Evolutionary conservation across 2,888 invertebrate species (phyloP).

Genomic region (Leptogaster cylindrica): DNA sequence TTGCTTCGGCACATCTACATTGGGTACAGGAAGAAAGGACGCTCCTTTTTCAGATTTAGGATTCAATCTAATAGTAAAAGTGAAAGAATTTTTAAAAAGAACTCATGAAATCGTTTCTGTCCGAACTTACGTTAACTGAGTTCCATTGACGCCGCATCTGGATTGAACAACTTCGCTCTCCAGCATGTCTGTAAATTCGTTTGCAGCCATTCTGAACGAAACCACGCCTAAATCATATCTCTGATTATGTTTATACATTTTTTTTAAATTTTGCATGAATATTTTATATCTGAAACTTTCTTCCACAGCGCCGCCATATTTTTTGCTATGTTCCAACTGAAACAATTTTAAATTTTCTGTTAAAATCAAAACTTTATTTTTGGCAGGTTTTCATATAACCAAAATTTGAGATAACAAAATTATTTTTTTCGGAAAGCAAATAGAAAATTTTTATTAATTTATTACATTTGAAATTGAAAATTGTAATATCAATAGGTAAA

Average conservation of each 20-base stretch:
- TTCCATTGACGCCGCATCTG: not conserved
- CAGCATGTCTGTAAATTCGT: not conserved
- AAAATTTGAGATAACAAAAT: too few relatives aligned
- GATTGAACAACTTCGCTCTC: not conserved
- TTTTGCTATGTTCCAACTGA: not conserved
- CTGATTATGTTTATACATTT: slow-evolving; percentile 7
- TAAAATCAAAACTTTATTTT: too few relatives aligned
- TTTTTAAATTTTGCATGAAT: not conserved
- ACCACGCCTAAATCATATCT: not conserved
- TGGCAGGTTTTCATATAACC: too few relatives aligned
- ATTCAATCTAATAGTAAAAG: not conserved
- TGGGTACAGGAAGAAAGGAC: not conserved
- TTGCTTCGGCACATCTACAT: not conserved
- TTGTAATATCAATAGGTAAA: too few relatives aligned
- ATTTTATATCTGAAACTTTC: slow-evolving; percentile 10
- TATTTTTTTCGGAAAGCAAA: too few relatives aligned
- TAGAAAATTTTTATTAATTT: too few relatives aligned
- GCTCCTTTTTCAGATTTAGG: not conserved
- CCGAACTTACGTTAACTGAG: not conserved
- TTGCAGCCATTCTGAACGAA: not conserved
- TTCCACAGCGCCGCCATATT: not conserved
- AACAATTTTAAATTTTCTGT: too few relatives aligned
- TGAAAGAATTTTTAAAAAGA: not conserved
- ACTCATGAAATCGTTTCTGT: not conserved
- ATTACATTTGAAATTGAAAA: too few relatives aligned